Percentiles rank a stretch among this genome's conserved stretches.
These are phyloP conservation scores for Drosophila prostipennis DNA, from an alignment of 2,888 invertebrate species.

Conservation along the genomic window DNA sequence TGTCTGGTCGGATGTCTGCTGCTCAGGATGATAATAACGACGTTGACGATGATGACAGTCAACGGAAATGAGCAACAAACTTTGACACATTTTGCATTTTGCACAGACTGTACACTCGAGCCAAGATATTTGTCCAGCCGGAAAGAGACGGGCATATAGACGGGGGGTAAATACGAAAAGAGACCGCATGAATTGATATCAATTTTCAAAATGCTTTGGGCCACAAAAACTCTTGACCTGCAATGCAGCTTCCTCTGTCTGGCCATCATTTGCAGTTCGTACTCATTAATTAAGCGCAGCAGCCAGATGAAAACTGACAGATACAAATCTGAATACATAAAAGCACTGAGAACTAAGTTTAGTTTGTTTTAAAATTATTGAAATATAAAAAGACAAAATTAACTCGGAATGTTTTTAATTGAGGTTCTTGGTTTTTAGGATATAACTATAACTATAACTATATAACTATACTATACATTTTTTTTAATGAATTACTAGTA, in stretches of 20 bases:
- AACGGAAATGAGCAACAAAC: constrained; percentile 32
- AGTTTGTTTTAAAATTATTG: not conserved
- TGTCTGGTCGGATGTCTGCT: constrained; percentile 37
- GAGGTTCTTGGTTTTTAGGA: too few relatives aligned
- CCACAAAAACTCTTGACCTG: constrained; percentile 63
- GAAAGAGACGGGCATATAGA: too few relatives aligned
- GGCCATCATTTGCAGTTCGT: constrained; percentile 39
- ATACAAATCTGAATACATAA: constrained; percentile 28
- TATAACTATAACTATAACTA: too few relatives aligned
- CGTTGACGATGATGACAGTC: constrained; percentile 18
- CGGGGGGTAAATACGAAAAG: not conserved
- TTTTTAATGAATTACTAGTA: too few relatives aligned
- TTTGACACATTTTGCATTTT: constrained; percentile 39
- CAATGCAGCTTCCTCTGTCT: constrained; percentile 44
- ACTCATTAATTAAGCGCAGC: constrained; percentile 43
- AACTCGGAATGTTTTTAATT: too few relatives aligned
- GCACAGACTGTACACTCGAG: constrained; percentile 34
- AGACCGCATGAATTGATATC: constrained; percentile 44
- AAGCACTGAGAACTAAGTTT: not conserved
- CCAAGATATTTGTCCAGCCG: constrained; percentile 3
- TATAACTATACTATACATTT: too few relatives aligned
- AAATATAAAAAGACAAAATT: too few relatives aligned
- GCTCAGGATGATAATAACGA: constrained; percentile 16
- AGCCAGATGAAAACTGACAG: constrained; percentile 39
- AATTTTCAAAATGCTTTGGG: constrained; percentile 46